Base-by-base conservation (phyloP, 1,140 invertebrate genomes). In the Drosophila mayri region DNA sequence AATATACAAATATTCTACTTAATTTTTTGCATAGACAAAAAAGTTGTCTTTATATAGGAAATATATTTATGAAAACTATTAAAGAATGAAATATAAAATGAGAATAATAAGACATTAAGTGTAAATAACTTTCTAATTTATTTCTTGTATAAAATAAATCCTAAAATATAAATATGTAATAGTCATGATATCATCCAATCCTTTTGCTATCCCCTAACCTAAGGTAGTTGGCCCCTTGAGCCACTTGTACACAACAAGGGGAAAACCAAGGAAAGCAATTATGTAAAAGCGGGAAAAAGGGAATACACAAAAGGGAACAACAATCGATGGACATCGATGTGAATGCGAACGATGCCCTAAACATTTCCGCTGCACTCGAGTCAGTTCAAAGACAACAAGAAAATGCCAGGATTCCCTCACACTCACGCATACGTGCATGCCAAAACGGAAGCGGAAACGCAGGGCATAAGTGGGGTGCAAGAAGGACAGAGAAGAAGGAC, bases 361-460 rank as follows among this genome's bases (percentile, higher is more conserved):
- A 78, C 75, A 78, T 78, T 78, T 65, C 67, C 76, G 60, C 62
- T 72, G 66, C 76, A 57, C 41, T 59, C 66, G 40, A 62, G 61
- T 50, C 57, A 66, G 64, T 46, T 44, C 22, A 59, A 74, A 50
- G 44, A 73, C 70, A 67, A 62, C 66, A 65, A 75, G 71, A 57
- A 52, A 52, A 76, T 57, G 47, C 54, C 55, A 55, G 49, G 41
- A 58, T 47, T 11, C 38, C 18, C 47, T 28, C 30, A 16, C 9
- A 43, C 52, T 44, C 62, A 43, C 12, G 10, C 46, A 72, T 2
- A 50, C 47, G 47, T 9, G 30, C 30, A 41, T 35, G 9, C 30
- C 11, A 30, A 41, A 72, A 37, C 71, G 58, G 71, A 76, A 76
- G 38, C 59, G 63, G 71, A 76, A 81, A 64, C 65, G 57, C 55